Conservation (phyloP, 1,140 invertebrate species). For the Trichoplusia ni region DNA sequence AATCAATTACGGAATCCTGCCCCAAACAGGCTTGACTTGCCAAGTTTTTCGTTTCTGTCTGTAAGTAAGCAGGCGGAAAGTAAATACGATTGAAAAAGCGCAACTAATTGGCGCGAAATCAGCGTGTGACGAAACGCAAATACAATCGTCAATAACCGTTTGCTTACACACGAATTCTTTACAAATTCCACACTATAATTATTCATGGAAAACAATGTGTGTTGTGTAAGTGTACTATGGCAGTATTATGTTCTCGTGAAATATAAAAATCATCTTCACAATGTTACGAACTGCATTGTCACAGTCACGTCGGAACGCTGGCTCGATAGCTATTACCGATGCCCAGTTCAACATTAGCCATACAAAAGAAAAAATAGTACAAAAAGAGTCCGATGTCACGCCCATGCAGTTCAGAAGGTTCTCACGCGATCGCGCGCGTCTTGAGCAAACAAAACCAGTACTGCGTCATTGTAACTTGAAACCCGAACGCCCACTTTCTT, state of each 20-base stretch:
- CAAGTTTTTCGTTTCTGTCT: slow-evolving; percentile 11
- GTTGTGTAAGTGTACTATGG: background rate
- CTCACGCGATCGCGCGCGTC: slow-evolving; percentile 62
- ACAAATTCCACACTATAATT: slow-evolving; percentile 17
- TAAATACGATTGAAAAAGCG: slow-evolving; percentile 26
- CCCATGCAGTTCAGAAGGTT: slow-evolving; percentile 72
- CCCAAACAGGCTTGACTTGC: slow-evolving; percentile 19
- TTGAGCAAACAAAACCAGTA: slow-evolving; percentile 66
- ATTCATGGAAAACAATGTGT: slow-evolving; percentile 19
- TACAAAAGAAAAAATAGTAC: slow-evolving; percentile 52
- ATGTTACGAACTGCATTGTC: slow-evolving; percentile 61
- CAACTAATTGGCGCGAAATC: slow-evolving; percentile 43
- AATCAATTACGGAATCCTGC: slow-evolving; percentile 58
- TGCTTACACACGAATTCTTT: slow-evolving; percentile 13
- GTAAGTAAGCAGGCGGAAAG: background rate
- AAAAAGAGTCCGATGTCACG: slow-evolving; percentile 74
- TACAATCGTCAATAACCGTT: slow-evolving; percentile 10
- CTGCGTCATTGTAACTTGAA: slow-evolving; percentile 55
- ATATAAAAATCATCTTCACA: slow-evolving; percentile 34
- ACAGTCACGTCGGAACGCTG: slow-evolving; percentile 59
- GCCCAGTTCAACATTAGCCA: slow-evolving; percentile 47
- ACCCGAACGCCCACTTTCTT: slow-evolving; percentile 49
- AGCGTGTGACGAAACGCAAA: slow-evolving; percentile 32
- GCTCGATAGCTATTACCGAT: slow-evolving; percentile 56
- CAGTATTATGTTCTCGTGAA: background rate